Conservation (phyloP, 2,113 vertebrate species). For the Canis aureus region DNA sequence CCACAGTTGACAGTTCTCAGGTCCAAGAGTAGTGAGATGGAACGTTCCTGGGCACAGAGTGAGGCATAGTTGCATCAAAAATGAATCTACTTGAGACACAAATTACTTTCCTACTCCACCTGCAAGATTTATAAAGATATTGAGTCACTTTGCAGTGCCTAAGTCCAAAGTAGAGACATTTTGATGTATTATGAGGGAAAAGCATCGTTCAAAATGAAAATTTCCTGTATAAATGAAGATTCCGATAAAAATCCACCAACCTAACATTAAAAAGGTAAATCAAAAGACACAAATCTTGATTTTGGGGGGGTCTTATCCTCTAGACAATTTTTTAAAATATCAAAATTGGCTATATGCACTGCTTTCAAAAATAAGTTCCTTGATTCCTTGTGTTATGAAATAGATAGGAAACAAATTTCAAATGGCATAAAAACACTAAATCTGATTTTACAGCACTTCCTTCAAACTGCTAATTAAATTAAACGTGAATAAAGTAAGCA, state of each 20-base stretch:
- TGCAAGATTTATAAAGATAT: neutral
- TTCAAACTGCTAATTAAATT: conserved; percentile 49
- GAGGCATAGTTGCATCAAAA: neutral
- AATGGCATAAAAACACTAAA: conserved; percentile 4
- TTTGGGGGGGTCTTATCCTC: neutral
- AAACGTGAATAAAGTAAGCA: conserved; percentile 10
- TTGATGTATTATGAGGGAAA: neutral
- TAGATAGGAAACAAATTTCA: neutral
- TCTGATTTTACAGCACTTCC: conserved; percentile 13
- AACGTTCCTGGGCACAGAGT: neutral
- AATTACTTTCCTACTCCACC: neutral
- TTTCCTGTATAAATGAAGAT: neutral
- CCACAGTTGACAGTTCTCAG: neutral
- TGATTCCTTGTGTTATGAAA: neutral
- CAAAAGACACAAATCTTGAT: neutral
- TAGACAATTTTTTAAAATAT: conserved; percentile 28
- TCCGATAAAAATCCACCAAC: neutral
- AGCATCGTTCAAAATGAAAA: neutral
- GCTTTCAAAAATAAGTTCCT: neutral
- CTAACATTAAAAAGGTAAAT: neutral
- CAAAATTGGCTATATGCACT: neutral
- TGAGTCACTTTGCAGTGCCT: neutral
- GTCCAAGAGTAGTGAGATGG: neutral
- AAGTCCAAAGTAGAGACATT: neutral
- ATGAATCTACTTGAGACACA: neutral